These are phyloP conservation scores for Seriola rivoliana DNA, from an alignment of 2,113 vertebrate species.

Conservation along the genomic window DNA sequence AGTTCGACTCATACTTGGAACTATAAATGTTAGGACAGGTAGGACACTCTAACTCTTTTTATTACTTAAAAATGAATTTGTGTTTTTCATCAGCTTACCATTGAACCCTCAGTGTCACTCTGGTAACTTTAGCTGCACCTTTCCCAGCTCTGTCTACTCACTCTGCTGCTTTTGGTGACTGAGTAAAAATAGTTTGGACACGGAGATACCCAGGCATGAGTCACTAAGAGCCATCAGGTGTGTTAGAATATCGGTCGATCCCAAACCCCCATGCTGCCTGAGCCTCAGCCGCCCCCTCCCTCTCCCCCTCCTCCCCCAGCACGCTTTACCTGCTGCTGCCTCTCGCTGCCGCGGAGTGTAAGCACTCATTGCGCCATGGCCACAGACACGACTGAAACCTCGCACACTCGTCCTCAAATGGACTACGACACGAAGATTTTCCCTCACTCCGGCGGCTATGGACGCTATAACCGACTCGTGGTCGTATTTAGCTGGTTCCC, in stretches of 20 bases:
- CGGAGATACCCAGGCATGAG: not conserved
- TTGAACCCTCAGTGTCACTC: too few relatives aligned
- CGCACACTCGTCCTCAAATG: conserved; percentile 60
- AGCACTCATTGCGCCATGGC: conserved; percentile 38
- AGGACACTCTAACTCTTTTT: too few relatives aligned
- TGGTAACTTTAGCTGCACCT: too few relatives aligned
- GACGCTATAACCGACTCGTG: conserved; percentile 81
- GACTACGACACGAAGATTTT: conserved; percentile 79
- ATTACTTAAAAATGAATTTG: too few relatives aligned
- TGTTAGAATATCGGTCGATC: not conserved
- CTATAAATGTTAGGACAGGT: too few relatives aligned
- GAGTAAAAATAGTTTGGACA: not conserved
- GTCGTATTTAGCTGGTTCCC: conserved; percentile 86
- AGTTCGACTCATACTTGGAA: too few relatives aligned
- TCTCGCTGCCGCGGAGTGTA: not conserved
- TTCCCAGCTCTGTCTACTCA: not conserved
- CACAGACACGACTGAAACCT: not conserved
- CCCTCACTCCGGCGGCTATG: conserved; percentile 82
- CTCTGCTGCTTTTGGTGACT: not conserved
- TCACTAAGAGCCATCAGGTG: not conserved
- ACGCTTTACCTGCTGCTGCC: conserved; percentile 10
- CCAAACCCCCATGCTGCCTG: not conserved
- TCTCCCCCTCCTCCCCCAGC: not conserved
- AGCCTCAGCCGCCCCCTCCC: not conserved
- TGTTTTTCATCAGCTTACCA: too few relatives aligned